Conservation (phyloP, 1,140 invertebrate species). For the Holcopasites calliopsidis region DNA sequence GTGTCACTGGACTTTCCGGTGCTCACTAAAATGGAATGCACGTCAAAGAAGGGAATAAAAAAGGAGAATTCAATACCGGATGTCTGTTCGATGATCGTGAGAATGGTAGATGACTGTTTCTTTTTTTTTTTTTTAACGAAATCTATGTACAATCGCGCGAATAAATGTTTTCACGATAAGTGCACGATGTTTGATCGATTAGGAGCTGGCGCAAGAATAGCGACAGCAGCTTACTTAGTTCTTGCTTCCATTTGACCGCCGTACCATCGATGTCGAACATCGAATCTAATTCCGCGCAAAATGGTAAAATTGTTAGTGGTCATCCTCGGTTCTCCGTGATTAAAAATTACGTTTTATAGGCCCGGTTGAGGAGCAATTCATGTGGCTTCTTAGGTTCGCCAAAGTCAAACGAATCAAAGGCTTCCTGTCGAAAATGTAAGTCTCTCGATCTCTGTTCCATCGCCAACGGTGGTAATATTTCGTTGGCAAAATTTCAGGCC, state of each 20-base stretch:
- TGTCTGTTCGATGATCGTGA: background rate
- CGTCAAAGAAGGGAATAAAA: background rate
- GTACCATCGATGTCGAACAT: background rate
- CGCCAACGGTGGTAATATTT: background rate
- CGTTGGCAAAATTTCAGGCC: slow-evolving; percentile 17
- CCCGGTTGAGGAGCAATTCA: slow-evolving; percentile 49
- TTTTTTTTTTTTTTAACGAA: too few relatives aligned
- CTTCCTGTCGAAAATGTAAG: slow-evolving; percentile 38
- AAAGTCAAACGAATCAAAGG: slow-evolving; percentile 41
- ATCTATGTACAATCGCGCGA: background rate
- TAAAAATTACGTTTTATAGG: background rate
- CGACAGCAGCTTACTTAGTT: background rate
- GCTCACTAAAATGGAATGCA: slow-evolving; percentile 14
- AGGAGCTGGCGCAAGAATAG: too few relatives aligned
- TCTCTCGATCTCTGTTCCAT: background rate
- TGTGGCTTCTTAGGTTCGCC: slow-evolving; percentile 52
- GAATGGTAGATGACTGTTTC: too few relatives aligned
- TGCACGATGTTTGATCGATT: slow-evolving; percentile 44
- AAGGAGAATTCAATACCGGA: background rate
- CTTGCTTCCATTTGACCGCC: too few relatives aligned
- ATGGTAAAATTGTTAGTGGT: background rate
- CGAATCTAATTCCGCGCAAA: background rate
- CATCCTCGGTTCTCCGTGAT: background rate
- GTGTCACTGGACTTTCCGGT: slow-evolving; percentile 31
- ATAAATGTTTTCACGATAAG: background rate